A percentile compares a stretch with the other conserved stretches of the same genome.
Evolutionary conservation across 1,140 invertebrate species (phyloP).

Genomic region (Lepidurus packardi): DNA sequence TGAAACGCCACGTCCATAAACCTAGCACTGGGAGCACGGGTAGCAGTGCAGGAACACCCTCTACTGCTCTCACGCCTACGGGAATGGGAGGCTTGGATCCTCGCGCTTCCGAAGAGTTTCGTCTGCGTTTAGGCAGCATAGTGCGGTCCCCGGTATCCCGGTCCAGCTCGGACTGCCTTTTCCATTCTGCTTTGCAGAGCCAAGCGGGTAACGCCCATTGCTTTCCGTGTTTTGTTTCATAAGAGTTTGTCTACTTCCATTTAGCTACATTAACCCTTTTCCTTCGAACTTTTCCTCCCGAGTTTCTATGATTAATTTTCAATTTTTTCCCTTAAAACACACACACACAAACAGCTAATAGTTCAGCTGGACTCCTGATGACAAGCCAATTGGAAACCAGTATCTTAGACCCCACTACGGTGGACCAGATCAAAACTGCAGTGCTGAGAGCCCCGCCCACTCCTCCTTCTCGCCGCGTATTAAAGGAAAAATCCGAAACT

Average conservation of each 20-base stretch:
- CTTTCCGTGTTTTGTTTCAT: conserved; percentile 17
- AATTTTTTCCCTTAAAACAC: neutral
- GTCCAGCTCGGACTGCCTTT: conserved; percentile 39
- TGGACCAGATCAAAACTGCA: conserved; percentile 30
- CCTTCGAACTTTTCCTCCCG: neutral
- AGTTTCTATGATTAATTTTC: conserved; percentile 26
- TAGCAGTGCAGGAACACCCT: conserved; percentile 32
- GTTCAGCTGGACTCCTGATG: conserved; percentile 57
- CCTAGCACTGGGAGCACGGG: conserved; percentile 29
- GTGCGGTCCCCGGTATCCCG: conserved; percentile 49
- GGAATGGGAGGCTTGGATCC: conserved; percentile 46
- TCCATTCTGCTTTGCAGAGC: conserved; percentile 38
- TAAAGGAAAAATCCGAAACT: conserved; percentile 29
- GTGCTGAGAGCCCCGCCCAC: conserved; percentile 20
- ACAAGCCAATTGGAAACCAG: conserved; percentile 42
- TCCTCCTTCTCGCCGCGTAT: neutral
- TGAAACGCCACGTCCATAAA: conserved; percentile 37
- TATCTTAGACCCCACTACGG: conserved; percentile 33
- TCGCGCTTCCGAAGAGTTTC: conserved; percentile 53
- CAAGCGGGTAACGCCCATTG: conserved; percentile 35
- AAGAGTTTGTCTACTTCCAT: neutral
- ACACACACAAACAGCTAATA: conserved; percentile 47
- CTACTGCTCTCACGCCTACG: conserved; percentile 33
- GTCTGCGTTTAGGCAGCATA: conserved; percentile 56
- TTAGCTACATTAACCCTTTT: neutral